Percentiles rank a stretch among this genome's conserved stretches.
Evolutionary conservation across 2,113 vertebrate species (phyloP).

Genomic region (Serinus canaria): DNA sequence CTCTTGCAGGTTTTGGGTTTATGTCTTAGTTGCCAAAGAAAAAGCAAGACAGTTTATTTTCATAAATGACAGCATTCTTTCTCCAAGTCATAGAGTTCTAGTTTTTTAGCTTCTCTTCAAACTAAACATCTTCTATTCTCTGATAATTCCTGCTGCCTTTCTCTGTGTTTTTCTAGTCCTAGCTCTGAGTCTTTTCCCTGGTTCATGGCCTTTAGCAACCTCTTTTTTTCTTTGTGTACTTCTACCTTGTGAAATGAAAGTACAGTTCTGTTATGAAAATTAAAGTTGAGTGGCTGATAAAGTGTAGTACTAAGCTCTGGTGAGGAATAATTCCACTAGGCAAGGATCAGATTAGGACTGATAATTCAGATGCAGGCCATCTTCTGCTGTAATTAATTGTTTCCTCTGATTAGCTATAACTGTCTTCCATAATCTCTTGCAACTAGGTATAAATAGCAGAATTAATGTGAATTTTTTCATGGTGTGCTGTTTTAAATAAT

Average conservation of each 20-base stretch:
- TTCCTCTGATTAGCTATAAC: background rate
- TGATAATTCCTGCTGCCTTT: background rate
- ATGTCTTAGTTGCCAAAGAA: background rate
- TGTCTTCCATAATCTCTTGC: background rate
- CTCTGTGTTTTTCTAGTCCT: background rate
- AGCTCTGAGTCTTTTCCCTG: background rate
- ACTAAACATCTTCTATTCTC: background rate
- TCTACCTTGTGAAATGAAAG: background rate
- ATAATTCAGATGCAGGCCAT: background rate
- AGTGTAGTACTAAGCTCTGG: background rate
- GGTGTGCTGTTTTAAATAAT: background rate
- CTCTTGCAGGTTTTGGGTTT: background rate
- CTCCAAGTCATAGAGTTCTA: background rate
- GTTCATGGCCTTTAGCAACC: background rate
- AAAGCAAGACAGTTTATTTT: background rate
- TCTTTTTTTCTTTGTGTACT: background rate
- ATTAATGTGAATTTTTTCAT: background rate
- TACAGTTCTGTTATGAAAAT: background rate
- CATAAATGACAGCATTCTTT: background rate
- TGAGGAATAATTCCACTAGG: background rate
- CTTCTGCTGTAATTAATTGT: background rate
- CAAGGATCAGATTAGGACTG: background rate
- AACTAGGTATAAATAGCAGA: background rate
- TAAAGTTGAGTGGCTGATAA: background rate
- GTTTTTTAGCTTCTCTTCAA: background rate